Evolutionary conservation across 1,140 invertebrate genomes (phyloP).

Genomic region (Cecropterus lyciades): DNA sequence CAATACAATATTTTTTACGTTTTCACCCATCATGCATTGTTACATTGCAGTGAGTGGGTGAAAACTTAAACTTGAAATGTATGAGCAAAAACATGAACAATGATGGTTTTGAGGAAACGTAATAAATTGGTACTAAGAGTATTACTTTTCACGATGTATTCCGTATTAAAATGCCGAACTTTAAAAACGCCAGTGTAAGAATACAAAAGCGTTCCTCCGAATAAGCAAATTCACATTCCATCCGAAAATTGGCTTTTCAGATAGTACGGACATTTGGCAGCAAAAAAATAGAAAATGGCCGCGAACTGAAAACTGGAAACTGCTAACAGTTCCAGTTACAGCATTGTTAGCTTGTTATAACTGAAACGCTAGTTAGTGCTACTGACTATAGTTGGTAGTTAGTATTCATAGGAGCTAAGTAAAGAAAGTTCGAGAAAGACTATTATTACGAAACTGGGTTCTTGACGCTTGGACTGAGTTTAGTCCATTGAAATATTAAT

Average conservation of each 20-base stretch:
- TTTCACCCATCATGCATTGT: too few relatives aligned
- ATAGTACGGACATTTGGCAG: slow-evolving; percentile 27
- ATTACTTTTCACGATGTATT: neutral
- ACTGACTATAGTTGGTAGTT: slow-evolving; percentile 5
- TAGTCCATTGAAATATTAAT: too few relatives aligned
- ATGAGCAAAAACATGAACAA: too few relatives aligned
- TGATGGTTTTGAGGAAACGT: too few relatives aligned
- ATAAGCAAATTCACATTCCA: slow-evolving; percentile 12
- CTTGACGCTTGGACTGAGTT: neutral
- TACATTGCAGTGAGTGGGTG: too few relatives aligned
- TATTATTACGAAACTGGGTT: neutral
- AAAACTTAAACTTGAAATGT: too few relatives aligned
- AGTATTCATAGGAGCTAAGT: neutral
- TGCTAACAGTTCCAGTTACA: slow-evolving; percentile 24
- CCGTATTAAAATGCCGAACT: neutral
- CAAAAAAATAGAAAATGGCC: slow-evolving; percentile 11
- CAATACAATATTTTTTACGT: too few relatives aligned
- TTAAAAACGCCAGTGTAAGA: neutral
- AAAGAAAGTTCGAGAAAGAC: neutral
- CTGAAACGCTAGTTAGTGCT: slow-evolving; percentile 13
- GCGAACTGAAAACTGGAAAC: slow-evolving; percentile 23
- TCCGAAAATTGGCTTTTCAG: slow-evolving; percentile 25
- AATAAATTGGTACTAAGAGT: too few relatives aligned
- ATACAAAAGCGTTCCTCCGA: slow-evolving; percentile 18
- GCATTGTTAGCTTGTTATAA: slow-evolving; percentile 22